These are phyloP conservation scores for Bungarus multicinctus DNA, from an alignment of 2,113 vertebrate species.

Conservation along the genomic window DNA sequence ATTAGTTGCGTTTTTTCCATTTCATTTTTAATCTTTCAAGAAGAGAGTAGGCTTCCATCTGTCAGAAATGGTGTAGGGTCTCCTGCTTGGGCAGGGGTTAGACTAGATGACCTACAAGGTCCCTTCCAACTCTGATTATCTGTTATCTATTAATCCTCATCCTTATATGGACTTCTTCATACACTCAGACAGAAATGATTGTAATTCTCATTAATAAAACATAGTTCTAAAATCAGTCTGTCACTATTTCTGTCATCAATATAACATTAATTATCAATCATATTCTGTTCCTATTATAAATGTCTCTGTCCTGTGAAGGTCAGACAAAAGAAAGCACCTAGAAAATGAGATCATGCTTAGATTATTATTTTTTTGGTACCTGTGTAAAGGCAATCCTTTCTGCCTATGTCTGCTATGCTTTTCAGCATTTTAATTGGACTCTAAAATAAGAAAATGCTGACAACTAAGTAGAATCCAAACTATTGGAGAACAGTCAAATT, in stretches of 20 bases:
- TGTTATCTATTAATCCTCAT: no score
- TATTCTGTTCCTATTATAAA: constrained; percentile 51
- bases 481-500: background rate
- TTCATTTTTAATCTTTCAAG: background rate
- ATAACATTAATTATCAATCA: constrained; percentile 56
- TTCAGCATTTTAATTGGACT: constrained; percentile 31
- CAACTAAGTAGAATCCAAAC: background rate
- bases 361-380: no score
- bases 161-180: constrained; percentile 32
- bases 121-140: no score
- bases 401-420: constrained; percentile 7
- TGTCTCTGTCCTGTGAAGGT: constrained; percentile 29
- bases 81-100: no score
- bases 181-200: constrained; percentile 50
- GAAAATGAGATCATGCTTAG: constrained; percentile 31
- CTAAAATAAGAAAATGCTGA: constrained; percentile 24
- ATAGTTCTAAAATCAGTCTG: constrained; percentile 42
- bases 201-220: constrained; percentile 59
- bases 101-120: no score
- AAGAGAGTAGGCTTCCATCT: no score
- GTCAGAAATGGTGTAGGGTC: no score
- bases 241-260: constrained; percentile 44
- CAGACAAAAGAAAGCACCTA: constrained; percentile 50
- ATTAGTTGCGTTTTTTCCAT: background rate
- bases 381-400: constrained; percentile 32